These are phyloP conservation scores for Chironomus tentans DNA, from an alignment of 2,888 invertebrate species.

Conservation along the genomic window DNA sequence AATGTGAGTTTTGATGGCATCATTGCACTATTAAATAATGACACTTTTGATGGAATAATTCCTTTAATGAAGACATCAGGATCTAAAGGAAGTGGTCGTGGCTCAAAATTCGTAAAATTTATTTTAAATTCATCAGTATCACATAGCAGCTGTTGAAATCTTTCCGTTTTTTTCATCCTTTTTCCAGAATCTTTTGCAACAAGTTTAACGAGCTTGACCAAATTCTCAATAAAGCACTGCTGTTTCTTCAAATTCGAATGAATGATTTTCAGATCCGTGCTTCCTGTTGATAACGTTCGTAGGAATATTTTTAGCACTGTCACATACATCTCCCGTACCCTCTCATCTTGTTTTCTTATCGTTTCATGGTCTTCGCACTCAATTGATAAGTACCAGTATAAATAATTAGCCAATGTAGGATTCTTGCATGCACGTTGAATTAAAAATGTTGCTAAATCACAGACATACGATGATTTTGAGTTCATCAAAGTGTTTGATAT, in stretches of 20 bases:
- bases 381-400: slow-evolving; percentile 93
- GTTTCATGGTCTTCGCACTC: slow-evolving; percentile 87
- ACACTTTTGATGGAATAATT: slow-evolving; percentile 80
- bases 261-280: slow-evolving; percentile 61
- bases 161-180: slow-evolving; percentile 83
- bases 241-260: slow-evolving; percentile 72
- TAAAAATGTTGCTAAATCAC: slow-evolving; percentile 81
- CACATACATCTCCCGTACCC: slow-evolving; percentile 74
- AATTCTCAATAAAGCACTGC: slow-evolving; percentile 81
- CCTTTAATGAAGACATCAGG: slow-evolving; percentile 82
- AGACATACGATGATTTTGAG: slow-evolving; percentile 36
- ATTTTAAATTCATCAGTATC: slow-evolving; percentile 74
- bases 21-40: slow-evolving; percentile 89
- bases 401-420: slow-evolving; percentile 85
- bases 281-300: slow-evolving; percentile 57
- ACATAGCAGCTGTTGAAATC: slow-evolving; percentile 71
- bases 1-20: slow-evolving; percentile 92
- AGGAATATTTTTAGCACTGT: slow-evolving; percentile 83
- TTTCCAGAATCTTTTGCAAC: slow-evolving; percentile 87
- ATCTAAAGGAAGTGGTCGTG: slow-evolving; percentile 89
- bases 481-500: slow-evolving; percentile 45
- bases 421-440: slow-evolving; percentile 83
- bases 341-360: slow-evolving; percentile 58
- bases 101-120: slow-evolving; percentile 83
- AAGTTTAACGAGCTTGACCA: slow-evolving; percentile 77